Base-by-base conservation (phyloP, 1,140 invertebrate species). In the Pollicipes pollicipes region DNA sequence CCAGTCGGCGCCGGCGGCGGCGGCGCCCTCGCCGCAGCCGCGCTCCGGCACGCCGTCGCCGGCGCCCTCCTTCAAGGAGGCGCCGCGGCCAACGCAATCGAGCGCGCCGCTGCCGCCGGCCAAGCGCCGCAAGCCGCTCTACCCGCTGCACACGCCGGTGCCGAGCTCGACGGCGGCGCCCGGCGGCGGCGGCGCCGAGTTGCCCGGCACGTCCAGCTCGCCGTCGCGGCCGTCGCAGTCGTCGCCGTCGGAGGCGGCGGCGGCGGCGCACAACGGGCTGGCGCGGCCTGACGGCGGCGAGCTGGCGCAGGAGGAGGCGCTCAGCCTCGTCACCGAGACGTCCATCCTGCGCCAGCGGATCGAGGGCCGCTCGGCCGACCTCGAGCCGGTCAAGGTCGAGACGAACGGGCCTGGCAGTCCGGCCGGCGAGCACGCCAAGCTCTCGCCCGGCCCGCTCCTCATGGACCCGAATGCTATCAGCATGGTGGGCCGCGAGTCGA, bases 291-390 rank as follows among this genome's bases (percentile, higher is more conserved):
- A 21, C 45, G 13, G 13, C 45, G 13, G 13, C 13, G 45, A 58
- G 45, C 13, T 24, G 13, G 21, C 45, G 29, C 70, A 72, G 32
- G 73, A 73, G 24, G 71, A 72, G 68, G 74, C 74, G 27, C 72
- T 73, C 26, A 73, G 73, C 63, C 71, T 73, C 8, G 72, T 73
- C 27, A 73, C 70, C 29, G 72, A 73, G 72, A 73, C 73, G 28
- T 75, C 75, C 6, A 75, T 75, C 66, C 68, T 75, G 69, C 69
- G 75, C 35, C 75, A 75, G 37, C 73, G 75, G 17, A 75, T 75
- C 37, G 73, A 75, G 45, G 75, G 75, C 21, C 71, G 72, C 29
- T 68, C 69, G 24, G 4, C 64, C 3, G 45, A 58, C 10, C 8
- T 13, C 45, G 45, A 58, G 45, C 45, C 45, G 10, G 17, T 58